Percentiles rank a stretch among this genome's conserved stretches.
Conservation (phyloP, 2,797 vertebrate genomes). For the Rousettus madagascariensis region DNA sequence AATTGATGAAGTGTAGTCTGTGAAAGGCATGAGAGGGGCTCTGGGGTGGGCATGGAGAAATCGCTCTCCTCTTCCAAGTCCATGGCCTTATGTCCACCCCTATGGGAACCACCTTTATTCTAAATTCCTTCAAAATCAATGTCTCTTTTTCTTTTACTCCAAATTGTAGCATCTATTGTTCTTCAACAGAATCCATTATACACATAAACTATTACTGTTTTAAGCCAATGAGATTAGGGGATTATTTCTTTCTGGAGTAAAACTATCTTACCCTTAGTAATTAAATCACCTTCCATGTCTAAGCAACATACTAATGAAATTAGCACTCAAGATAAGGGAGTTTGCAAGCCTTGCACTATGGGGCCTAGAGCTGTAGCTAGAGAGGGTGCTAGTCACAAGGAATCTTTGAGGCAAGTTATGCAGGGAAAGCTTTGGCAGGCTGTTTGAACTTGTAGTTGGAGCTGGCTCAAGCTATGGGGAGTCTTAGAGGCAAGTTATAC, state of each 20-base stretch:
- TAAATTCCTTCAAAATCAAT: neutral
- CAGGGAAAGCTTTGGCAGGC: too few relatives aligned
- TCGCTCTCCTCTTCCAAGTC: neutral
- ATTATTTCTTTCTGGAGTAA: neutral
- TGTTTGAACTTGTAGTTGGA: too few relatives aligned
- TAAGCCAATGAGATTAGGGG: neutral
- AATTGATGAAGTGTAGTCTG: neutral
- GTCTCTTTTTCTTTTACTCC: neutral
- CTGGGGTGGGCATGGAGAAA: neutral
- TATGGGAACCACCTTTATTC: neutral
- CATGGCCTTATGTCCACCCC: neutral
- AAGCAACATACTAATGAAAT: neutral
- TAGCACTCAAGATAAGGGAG: neutral
- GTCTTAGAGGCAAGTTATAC: too few relatives aligned
- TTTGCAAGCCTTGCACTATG: too few relatives aligned
- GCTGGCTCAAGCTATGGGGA: too few relatives aligned
- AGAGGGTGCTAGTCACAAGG: too few relatives aligned
- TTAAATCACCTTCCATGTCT: neutral
- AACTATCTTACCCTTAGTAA: neutral
- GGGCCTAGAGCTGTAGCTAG: too few relatives aligned
- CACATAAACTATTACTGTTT: neutral
- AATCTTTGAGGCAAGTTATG: too few relatives aligned
- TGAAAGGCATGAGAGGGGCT: neutral
- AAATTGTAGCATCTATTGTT: neutral
- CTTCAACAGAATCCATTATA: neutral